phyloP scores from a whole-genome alignment of 2,797 vertebrate genomes.

The Octomys mimax region DNA sequence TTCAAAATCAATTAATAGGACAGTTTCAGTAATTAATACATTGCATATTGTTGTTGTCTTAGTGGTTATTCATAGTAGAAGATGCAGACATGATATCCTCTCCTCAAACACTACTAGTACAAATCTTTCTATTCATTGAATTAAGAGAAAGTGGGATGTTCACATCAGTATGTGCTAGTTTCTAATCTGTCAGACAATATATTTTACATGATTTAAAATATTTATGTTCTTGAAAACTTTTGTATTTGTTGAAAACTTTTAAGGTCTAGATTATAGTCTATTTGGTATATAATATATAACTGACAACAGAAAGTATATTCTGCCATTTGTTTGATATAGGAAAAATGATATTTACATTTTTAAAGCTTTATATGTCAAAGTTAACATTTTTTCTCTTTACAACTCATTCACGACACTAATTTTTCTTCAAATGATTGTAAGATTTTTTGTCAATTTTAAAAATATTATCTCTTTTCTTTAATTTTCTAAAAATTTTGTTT shows the following conservation, averaged over 20 bases:
- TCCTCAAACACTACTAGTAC: neutral
- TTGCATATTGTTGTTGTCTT: too few species aligned
- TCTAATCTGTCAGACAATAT: neutral
- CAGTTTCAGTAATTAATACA: too few species aligned
- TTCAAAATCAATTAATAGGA: too few species aligned
- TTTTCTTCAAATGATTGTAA: neutral
- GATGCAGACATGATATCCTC: too few species aligned
- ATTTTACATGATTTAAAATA: neutral
- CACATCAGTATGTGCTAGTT: neutral
- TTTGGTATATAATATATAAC: neutral
- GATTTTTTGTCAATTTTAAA: neutral
- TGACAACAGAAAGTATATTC: neutral
- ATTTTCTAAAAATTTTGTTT: neutral
- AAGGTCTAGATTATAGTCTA: neutral
- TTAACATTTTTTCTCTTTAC: neutral
- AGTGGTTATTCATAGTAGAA: too few species aligned
- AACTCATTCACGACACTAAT: neutral
- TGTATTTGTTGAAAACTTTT: neutral
- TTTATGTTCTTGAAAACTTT: neutral
- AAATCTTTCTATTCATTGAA: neutral
- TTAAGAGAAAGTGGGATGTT: neutral
- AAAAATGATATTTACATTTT: neutral
- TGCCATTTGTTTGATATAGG: neutral
- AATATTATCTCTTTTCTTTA: neutral
- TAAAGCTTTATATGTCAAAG: neutral